A percentile compares a stretch with the other conserved stretches of the same genome.
Evolutionary conservation across 2,888 invertebrate species (phyloP).

Genomic region (Yponomeuta evonymella): DNA sequence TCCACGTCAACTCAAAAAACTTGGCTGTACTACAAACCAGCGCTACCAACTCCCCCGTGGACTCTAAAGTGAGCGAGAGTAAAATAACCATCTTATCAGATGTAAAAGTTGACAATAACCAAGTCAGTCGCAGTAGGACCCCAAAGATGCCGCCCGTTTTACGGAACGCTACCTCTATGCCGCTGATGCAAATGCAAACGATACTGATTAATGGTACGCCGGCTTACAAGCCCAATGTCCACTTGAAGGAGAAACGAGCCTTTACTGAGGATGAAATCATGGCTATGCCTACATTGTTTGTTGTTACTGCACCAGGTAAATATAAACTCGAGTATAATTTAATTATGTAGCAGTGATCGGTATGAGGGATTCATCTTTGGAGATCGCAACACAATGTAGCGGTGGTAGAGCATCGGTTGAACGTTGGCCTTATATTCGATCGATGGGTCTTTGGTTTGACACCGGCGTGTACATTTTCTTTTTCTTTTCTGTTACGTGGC

Average conservation of each 20-base stretch:
- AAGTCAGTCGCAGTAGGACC: constrained; percentile 26
- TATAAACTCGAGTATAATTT: not conserved
- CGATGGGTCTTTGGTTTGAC: too few species aligned
- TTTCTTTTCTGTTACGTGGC: too few species aligned
- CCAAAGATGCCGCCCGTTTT: constrained; percentile 27
- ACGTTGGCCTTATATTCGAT: too few species aligned
- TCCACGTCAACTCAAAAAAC: constrained; percentile 31
- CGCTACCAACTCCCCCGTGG: not conserved
- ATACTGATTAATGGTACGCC: constrained; percentile 61
- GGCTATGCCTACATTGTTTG: constrained; percentile 72
- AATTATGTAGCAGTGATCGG: too few species aligned
- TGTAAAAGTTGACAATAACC: constrained; percentile 49
- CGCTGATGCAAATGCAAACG: constrained; percentile 50
- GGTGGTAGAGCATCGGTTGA: too few species aligned
- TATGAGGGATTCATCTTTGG: too few species aligned
- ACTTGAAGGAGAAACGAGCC: constrained; percentile 26
- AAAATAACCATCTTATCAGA: constrained; percentile 64
- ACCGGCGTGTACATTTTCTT: too few species aligned
- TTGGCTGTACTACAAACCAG: not conserved
- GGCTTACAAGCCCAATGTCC: constrained; percentile 40
- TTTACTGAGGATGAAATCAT: constrained; percentile 67
- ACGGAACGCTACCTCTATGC: constrained; percentile 51
- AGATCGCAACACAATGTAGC: too few species aligned
- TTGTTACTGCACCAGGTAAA: constrained; percentile 58
- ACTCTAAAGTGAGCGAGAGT: constrained; percentile 28